Evolutionary conservation across 2,888 invertebrate genomes (phyloP), one percentile per base, ranked within the genome.

Genomic region (Fragum sueziense): DNA sequence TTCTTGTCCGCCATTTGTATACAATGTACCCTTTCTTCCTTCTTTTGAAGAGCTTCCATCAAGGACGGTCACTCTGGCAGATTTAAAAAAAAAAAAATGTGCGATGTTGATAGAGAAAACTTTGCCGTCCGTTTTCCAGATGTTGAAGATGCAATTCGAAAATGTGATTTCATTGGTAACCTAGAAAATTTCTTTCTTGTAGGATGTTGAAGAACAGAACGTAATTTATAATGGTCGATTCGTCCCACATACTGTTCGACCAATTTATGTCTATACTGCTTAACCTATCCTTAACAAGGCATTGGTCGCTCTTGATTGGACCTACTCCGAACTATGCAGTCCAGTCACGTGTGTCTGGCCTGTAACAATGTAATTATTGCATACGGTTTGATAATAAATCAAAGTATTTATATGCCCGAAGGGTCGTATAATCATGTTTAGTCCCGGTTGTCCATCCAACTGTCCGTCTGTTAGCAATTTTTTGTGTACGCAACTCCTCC

Each of bases 131-230:
- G 95, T 61, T 87, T 95, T 82, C 94, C 95, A 14, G 93, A 94
- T 78, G 92, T 96, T 33, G 94, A 95, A 89, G 93, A 94, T 67
- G 94, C 95, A 11, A 94, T 95, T 85, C 95, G 96, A 74, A 79
- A 84, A 27, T 90, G 90, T 37, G 89, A 89, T 85, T 92, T 91
- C 80, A 87, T 91, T 71, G 90, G 92, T 91, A 86, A 79, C 51
- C 41, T n/a, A n/a, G n/a, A n/a, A n/a, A n/a, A n/a, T n/a, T n/a
- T n/a, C n/a, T n/a, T n/a, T n/a, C n/a, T n/a, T n/a, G n/a, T n/a
- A n/a, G n/a, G n/a, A n/a, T n/a, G n/a, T n/a, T n/a, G n/a, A n/a
- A n/a, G n/a, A n/a, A n/a, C n/a, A n/a, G n/a, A n/a, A n/a, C n/a
- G n/a, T n/a, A n/a, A n/a, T n/a, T n/a, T n/a, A n/a, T n/a, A n/a